Evolutionary conservation across 2,113 vertebrate species (phyloP).

Genomic region (Notothenia coriiceps): DNA sequence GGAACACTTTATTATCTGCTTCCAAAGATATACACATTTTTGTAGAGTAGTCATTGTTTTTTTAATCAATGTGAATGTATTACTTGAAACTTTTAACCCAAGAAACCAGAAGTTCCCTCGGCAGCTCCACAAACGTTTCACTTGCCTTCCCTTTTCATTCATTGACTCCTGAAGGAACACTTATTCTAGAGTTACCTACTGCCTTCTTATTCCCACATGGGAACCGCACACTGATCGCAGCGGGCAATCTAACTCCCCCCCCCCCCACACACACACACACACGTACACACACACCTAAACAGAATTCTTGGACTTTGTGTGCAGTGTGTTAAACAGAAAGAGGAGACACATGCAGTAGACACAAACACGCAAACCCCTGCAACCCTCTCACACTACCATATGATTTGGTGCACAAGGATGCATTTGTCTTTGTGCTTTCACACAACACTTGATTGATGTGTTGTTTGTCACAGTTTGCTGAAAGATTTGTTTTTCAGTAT

Average conservation of each 20-base stretch:
- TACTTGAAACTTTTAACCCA: neutral
- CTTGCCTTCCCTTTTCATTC: slow-evolving; percentile 46
- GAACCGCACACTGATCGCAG: slow-evolving; percentile 68
- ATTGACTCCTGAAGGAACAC: slow-evolving; percentile 79
- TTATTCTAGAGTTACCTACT: slow-evolving; percentile 79
- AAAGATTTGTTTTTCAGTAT: neutral
- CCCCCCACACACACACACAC: slow-evolving; percentile 51
- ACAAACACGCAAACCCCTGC: neutral
- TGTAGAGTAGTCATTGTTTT: no score
- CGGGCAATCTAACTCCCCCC: slow-evolving; percentile 74
- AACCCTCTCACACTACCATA: slow-evolving; percentile 18
- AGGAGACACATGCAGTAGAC: no score
- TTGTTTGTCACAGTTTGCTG: neutral
- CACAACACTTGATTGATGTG: neutral
- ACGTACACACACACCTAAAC: neutral
- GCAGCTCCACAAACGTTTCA: slow-evolving; percentile 43
- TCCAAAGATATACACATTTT: no score
- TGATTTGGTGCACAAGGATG: neutral
- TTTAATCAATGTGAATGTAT: neutral
- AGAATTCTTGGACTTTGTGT: no score
- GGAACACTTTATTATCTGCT: no score
- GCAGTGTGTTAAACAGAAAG: no score
- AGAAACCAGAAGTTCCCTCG: slow-evolving; percentile 21
- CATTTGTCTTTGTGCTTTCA: slow-evolving; percentile 7
- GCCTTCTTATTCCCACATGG: slow-evolving; percentile 72